Evolutionary conservation across 2,797 vertebrate species (phyloP).

Genomic region (Sarcoramphus papa): DNA sequence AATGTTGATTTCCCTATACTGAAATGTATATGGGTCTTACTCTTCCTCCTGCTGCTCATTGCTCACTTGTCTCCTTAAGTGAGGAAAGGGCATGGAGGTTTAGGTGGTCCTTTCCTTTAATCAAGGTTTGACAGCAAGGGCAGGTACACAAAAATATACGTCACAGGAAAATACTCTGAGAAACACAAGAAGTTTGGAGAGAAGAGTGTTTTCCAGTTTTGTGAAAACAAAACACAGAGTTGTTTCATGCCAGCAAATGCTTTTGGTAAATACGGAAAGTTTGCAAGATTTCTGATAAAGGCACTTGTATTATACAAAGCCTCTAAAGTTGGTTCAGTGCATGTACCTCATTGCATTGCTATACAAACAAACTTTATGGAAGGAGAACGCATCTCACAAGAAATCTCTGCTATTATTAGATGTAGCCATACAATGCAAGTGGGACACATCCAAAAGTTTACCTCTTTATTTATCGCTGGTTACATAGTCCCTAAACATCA

Average conservation of each 20-base stretch:
- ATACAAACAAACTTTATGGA: background rate
- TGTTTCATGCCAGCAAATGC: background rate
- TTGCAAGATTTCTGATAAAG: background rate
- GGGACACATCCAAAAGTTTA: background rate
- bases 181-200: background rate
- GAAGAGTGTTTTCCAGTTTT: background rate
- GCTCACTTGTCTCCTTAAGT: background rate
- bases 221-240: background rate
- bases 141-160: background rate
- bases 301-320: background rate
- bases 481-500: background rate
- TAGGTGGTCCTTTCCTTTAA: background rate
- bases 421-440: background rate
- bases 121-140: background rate
- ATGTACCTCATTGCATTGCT: background rate
- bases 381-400: background rate
- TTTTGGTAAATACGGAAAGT: background rate
- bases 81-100: background rate
- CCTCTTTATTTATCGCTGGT: background rate
- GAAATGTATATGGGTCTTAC: accelerated
- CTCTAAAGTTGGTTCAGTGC: background rate
- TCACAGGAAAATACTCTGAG: background rate
- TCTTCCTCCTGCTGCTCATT: background rate
- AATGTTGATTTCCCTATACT: accelerated
- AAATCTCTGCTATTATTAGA: background rate